Percentiles rank a stretch among this genome's conserved stretches.
Conservation (phyloP, 2,888 invertebrate species). For the Allygus modestus region DNA sequence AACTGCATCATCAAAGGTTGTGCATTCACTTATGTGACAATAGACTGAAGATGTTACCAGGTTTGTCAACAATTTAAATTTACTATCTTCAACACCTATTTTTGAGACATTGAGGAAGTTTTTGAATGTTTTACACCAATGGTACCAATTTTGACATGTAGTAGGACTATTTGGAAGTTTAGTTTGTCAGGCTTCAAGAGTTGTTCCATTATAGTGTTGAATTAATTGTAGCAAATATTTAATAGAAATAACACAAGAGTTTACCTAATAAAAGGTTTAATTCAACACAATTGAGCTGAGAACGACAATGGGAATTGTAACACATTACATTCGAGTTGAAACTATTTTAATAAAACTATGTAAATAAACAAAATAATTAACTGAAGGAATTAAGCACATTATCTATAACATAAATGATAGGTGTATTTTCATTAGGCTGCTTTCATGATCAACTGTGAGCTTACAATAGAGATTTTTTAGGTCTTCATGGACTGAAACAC, state of each 20-base stretch:
- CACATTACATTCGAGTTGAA: no score
- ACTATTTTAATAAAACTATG: no score
- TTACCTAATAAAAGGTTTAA: no score
- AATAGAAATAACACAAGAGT: no score
- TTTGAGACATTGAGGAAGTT: background rate
- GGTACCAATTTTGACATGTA: background rate
- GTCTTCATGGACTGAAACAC: no score
- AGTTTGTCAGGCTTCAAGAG: slow-evolving; percentile 22
- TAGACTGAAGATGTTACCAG: background rate
- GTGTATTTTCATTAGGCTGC: no score
- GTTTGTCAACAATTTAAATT: slow-evolving; percentile 19
- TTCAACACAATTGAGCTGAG: no score
- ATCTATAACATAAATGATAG: no score
- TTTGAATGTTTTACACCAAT: background rate
- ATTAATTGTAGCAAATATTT: background rate
- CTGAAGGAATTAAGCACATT: background rate
- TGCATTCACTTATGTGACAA: slow-evolving; percentile 1
- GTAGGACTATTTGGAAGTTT: background rate
- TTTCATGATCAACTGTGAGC: no score
- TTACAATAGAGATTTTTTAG: no score
- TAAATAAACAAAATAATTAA: no score
- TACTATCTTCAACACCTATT: background rate
- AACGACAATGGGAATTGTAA: no score
- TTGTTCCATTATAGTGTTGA: slow-evolving; percentile 24
- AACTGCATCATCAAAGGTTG: background rate